Base-by-base conservation (phyloP, 1,140 invertebrate species). In the Cherax destructor region DNA sequence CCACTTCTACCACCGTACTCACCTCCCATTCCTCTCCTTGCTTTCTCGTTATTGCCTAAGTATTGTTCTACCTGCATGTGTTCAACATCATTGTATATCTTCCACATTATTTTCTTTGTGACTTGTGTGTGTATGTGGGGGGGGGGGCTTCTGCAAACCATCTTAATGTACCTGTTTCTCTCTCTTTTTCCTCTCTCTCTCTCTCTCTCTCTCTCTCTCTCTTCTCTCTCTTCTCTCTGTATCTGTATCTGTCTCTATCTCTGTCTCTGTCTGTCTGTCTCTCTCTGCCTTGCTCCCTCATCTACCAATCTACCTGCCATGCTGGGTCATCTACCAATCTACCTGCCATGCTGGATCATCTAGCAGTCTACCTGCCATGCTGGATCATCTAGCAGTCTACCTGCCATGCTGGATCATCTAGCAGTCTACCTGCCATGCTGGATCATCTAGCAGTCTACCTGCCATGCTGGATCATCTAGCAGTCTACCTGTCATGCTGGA, bases 191-290 rank as follows among this genome's bases (percentile, higher is more conserved):
- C 78, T 4, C 78, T 7, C 24, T 11, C 16, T 9, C 84, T 52
- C 24, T 72, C 24, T n/a, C 52, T 49, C 30, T 52, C 6, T 86
- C 59, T 86, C 30, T 72, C 5, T 30, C 69, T 47, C 47, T 41
- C 30, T 41, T 76, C 77, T 86, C 56, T 79, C 41, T 79, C 47
- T 50, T 6, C 78, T 4, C 78, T 7, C 24, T 77, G 59, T 85
- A 56, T 85, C 59, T 85, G n/a, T n/a, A n/a, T n/a, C n/a, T n/a
- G n/a, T n/a, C n/a, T n/a, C n/a, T n/a, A n/a, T 11, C 16, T 9
- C 84, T 52, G 13, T 72, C 24, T n/a, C 52, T 49, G 21, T 52
- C 6, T 86, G 10, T 86, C 30, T 72, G 3, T 30, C 69, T 47
- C 47, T 52, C 61, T 65, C 83, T 72, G 6, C 41, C 18, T 65